Conservation (phyloP, 37 sponge, comb jelly and placozoan genomes). For the Theonella swinhoei region DNA sequence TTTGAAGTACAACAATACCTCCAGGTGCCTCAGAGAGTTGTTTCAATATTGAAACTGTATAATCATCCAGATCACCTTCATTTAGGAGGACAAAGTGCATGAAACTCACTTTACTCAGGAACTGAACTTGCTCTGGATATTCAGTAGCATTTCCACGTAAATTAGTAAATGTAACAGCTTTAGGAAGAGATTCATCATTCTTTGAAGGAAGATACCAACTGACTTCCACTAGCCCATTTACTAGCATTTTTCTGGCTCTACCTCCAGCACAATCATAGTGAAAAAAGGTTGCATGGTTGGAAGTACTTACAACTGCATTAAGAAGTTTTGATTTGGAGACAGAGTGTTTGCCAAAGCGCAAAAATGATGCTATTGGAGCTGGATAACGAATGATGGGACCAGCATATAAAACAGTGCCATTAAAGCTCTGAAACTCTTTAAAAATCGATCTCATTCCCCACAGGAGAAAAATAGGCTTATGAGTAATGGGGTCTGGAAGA, state of each 20-base stretch:
- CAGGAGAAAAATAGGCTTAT: neutral
- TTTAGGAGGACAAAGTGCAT: conserved; percentile 1
- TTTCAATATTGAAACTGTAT: neutral
- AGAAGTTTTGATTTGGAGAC: conserved; percentile 40
- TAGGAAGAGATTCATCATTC: conserved; percentile 2
- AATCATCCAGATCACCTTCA: neutral
- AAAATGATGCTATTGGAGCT: conserved; percentile 43
- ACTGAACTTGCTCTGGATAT: conserved; percentile 20
- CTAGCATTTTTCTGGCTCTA: neutral
- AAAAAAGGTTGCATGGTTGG: conserved; percentile 23
- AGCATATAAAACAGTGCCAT: neutral
- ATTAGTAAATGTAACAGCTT: conserved; percentile 32
- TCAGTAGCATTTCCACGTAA: conserved; percentile 22
- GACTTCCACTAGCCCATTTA: conserved; percentile 30
- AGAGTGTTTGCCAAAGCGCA: conserved; percentile 14
- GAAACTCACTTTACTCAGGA: conserved; percentile 3
- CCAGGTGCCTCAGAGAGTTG: neutral
- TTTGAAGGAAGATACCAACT: conserved; percentile 37
- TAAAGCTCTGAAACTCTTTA: conserved; percentile 16
- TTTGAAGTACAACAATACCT: neutral
- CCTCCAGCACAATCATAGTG: conserved; percentile 38
- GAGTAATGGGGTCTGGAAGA: conserved; percentile 23
- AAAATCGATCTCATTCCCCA: conserved; percentile 28
- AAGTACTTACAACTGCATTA: conserved; percentile 18
- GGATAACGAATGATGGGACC: conserved; percentile 4